Evolutionary conservation across 2,888 invertebrate genomes (phyloP), one percentile per base, ranked within the genome.

Genomic region (Ashinkailepas kermadecensis): DNA sequence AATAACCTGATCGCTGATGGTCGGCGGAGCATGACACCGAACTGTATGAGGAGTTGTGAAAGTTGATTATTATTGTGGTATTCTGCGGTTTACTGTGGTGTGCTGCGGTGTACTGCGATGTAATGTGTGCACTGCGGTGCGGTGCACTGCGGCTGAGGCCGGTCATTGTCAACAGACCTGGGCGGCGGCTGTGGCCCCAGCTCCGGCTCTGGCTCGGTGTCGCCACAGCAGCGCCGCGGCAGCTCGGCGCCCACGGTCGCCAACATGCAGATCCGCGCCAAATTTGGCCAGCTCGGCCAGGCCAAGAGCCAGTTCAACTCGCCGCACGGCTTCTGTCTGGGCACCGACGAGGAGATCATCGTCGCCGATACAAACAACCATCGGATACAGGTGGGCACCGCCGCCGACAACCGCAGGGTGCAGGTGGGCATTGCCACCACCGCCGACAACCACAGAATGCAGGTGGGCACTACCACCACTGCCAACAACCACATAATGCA

Each of bases 341-440:
- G 97, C 64, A 91, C 93, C 81, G 96, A 97, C 86, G 97, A 97
- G 87, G 97, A 97, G 86, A 97, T 98, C 85, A 94, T 97, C 86
- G 97, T 97, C 54, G 97, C 97, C 74, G 95, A 97, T 87, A 97
- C 97, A 10, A 96, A 97, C 87, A 97, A 97, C 88, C 97, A 98
- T 89, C 93, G 97, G 84, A 95, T 98, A 86, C 95, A 95, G 89
- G 93, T 93, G 87, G 59, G 39, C 39, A 39, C 39, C 39, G 39
- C 39, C 4, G 39, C 39, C 39, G 39, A 39, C 39, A 39, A 39
- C 39, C 39, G 39, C 39, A 4, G 39, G 39, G 39, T 39, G 39
- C 39, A 39, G 39, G 39, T 39, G 39, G 39, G 39, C 39, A 39
- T 39, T 39, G 39, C 39, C 39, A 39, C 39, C 39, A 39, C 39